Evolutionary conservation across 2,113 vertebrate genomes (phyloP).

Genomic region (Pimephales promelas): DNA sequence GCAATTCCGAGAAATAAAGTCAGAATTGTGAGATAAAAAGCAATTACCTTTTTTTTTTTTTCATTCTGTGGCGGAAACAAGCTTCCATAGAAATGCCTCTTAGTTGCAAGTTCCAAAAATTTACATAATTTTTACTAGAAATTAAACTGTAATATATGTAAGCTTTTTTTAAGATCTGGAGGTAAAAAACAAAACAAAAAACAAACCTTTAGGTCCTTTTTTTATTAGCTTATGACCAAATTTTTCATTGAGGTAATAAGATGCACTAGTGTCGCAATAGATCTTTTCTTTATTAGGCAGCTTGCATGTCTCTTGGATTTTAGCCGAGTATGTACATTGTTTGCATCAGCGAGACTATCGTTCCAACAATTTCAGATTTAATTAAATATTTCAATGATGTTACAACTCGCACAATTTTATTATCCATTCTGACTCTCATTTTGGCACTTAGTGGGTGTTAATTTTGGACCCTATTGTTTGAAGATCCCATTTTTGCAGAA

Average conservation of each 20-base stretch:
- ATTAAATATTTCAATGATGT: background rate
- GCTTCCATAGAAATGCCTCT: too few species aligned
- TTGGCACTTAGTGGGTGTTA: background rate
- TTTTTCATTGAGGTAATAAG: background rate
- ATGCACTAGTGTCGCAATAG: background rate
- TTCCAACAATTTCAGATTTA: background rate
- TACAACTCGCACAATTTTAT: background rate
- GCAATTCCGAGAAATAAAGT: too few species aligned
- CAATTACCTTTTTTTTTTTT: too few species aligned
- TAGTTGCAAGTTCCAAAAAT: background rate
- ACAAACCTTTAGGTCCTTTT: background rate
- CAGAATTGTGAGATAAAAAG: too few species aligned
- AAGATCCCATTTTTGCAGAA: constrained; percentile 2
- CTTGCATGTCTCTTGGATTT: background rate
- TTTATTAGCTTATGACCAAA: background rate
- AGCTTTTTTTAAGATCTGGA: too few species aligned
- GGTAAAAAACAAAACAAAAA: too few species aligned
- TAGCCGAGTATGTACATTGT: background rate
- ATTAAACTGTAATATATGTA: too few species aligned
- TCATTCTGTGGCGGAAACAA: too few species aligned
- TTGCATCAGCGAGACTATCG: background rate
- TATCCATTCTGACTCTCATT: background rate
- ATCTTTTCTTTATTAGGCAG: background rate
- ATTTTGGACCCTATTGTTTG: background rate
- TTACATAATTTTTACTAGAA: too few species aligned